phyloP scores from a whole-genome alignment of 2,888 invertebrate species.

The Willowsia nigromaculata region DNA sequence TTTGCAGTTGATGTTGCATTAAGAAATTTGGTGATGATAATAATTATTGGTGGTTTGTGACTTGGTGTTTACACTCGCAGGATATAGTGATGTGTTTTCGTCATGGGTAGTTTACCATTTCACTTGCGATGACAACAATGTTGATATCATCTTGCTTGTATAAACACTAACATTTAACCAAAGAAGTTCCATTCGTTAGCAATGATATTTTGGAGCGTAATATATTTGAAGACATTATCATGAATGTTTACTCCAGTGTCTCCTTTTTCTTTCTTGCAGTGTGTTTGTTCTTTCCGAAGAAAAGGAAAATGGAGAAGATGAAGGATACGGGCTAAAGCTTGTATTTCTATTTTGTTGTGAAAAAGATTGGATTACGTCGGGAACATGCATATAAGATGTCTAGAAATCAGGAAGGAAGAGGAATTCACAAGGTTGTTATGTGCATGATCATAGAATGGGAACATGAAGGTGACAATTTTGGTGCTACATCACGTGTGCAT shows the following conservation, averaged over 20 bases:
- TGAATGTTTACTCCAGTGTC: background rate
- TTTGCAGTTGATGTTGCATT: constrained; percentile 19
- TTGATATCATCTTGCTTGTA: background rate
- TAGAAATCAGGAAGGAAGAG: too few species aligned
- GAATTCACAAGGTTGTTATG: too few species aligned
- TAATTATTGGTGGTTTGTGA: background rate
- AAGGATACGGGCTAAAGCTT: background rate
- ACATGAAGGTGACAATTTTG: too few species aligned
- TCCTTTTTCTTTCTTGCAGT: background rate
- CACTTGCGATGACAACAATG: constrained; percentile 5
- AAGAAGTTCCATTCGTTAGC: too few species aligned
- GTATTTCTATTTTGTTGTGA: background rate
- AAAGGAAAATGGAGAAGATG: background rate
- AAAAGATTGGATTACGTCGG: background rate
- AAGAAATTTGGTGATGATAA: background rate
- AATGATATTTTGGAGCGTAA: background rate
- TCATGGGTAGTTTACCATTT: constrained; percentile 66
- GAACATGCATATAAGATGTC: too few species aligned
- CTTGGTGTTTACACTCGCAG: background rate
- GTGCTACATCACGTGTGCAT: too few species aligned
- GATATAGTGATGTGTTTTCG: constrained; percentile 23
- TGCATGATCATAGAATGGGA: too few species aligned
- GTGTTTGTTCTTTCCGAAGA: background rate
- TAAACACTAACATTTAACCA: background rate
- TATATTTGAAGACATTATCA: background rate